Evolutionary conservation across 2,113 vertebrate genomes (phyloP).

Genomic region (Festucalex cinctus): DNA sequence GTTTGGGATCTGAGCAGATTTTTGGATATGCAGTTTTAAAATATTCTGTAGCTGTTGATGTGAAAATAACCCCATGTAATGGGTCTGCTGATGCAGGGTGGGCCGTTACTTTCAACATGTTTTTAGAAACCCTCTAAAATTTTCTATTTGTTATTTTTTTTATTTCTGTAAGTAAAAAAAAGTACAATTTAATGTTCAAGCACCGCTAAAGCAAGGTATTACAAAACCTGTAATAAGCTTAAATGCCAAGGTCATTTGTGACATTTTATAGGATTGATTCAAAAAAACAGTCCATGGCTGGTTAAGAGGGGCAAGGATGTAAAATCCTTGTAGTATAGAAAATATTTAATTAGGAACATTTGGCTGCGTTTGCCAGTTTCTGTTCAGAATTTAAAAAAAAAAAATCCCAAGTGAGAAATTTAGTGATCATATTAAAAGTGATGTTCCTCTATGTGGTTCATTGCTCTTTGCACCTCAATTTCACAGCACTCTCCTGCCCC

Average conservation of each 20-base stretch:
- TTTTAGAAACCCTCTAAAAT: no score
- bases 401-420: not conserved
- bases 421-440: slow-evolving; percentile 13
- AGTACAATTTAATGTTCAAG: not conserved
- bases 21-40: slow-evolving; percentile 7
- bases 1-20: not conserved
- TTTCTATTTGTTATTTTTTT: not conserved
- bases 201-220: not conserved
- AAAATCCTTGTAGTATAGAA: not conserved
- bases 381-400: no score
- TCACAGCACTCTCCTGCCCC: slow-evolving; percentile 4
- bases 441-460: slow-evolving; percentile 5
- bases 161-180: not conserved
- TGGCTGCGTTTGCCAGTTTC: not conserved
- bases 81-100: not conserved
- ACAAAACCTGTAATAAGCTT: not conserved
- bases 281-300: not conserved
- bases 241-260: not conserved
- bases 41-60: slow-evolving; percentile 25
- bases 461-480: slow-evolving; percentile 15
- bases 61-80: slow-evolving; percentile 4
- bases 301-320: not conserved
- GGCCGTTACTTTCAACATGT: not conserved
- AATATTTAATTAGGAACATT: not conserved
- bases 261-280: not conserved